A percentile compares a stretch with the other conserved stretches of the same genome.
These are phyloP conservation scores for Cyphomyrmex costatus DNA, from an alignment of 1,140 invertebrate genomes.

Conservation along the genomic window DNA sequence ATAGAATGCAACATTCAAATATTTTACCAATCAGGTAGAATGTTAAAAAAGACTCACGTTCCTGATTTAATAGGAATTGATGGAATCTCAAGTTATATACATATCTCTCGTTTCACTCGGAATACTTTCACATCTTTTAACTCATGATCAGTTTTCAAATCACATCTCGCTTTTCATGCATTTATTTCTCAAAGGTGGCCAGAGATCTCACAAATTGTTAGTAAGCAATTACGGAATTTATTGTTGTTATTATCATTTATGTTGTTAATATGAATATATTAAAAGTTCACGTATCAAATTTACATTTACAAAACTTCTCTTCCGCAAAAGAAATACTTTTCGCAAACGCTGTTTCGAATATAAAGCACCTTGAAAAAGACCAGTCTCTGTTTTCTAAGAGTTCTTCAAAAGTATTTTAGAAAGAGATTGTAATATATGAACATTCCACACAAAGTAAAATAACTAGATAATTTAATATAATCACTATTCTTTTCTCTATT, in stretches of 20 bases:
- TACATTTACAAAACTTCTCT: constrained; percentile 13
- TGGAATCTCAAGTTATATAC: constrained; percentile 26
- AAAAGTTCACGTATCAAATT: neutral
- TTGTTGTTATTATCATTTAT: neutral
- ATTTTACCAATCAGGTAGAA: neutral
- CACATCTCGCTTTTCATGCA: neutral
- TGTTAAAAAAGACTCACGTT: constrained; percentile 1
- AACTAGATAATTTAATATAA: neutral
- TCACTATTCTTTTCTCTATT: neutral
- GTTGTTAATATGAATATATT: neutral
- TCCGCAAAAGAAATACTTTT: neutral
- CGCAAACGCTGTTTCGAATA: neutral
- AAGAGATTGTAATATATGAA: neutral
- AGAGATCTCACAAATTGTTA: neutral
- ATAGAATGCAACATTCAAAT: neutral
- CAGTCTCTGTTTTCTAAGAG: neutral
- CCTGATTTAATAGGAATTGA: constrained; percentile 19
- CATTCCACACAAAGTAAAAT: neutral
- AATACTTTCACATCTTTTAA: constrained; percentile 25
- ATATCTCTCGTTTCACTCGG: constrained; percentile 20
- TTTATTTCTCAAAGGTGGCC: no score
- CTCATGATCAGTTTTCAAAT: neutral
- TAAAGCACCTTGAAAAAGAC: neutral
- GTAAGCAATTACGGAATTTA: neutral
- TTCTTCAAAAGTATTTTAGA: neutral